Evolutionary conservation across 92 coral and sea anemone species (phyloP).

Genomic region (Siderastrea radians): DNA sequence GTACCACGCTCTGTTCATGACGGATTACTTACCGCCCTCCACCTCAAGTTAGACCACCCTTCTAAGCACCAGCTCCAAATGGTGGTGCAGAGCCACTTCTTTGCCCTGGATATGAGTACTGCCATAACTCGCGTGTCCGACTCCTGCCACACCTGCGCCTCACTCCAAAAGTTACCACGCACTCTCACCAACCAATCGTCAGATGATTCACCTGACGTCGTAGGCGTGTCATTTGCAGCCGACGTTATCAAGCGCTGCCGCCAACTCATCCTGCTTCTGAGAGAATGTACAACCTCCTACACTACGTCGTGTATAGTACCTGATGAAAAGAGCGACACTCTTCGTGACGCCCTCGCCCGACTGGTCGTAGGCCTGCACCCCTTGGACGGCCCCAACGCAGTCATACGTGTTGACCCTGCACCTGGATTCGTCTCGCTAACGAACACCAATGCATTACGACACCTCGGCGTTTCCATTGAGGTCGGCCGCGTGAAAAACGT

Average conservation of each 20-base stretch:
- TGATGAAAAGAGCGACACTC: constrained; percentile 58
- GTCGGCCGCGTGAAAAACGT: constrained; percentile 47
- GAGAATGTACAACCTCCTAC: constrained; percentile 63
- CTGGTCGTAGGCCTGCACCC: constrained; percentile 53
- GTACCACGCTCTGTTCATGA: constrained; percentile 57
- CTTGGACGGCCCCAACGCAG: constrained; percentile 57
- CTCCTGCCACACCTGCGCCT: constrained; percentile 64
- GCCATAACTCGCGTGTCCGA: constrained; percentile 48
- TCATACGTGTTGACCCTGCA: constrained; percentile 62
- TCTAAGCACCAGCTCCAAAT: constrained; percentile 53
- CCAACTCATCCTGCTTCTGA: constrained; percentile 45
- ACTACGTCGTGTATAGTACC: constrained; percentile 41
- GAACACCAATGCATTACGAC: constrained; percentile 30
- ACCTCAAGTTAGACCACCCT: constrained; percentile 56
- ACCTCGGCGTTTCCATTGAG: constrained; percentile 54
- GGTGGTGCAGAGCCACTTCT: constrained; percentile 58
- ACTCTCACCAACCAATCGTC: constrained; percentile 55
- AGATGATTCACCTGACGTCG: constrained; percentile 57
- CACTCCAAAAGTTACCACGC: constrained; percentile 62
- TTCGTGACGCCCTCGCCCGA: constrained; percentile 51
- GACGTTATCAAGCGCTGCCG: constrained; percentile 53
- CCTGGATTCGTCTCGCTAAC: constrained; percentile 48
- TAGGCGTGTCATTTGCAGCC: constrained; percentile 50
- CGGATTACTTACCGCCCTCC: constrained; percentile 60
- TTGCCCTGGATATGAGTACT: constrained; percentile 71